Conservation (phyloP, 2,113 vertebrate genomes). For the Chlorocebus sabaeus region DNA sequence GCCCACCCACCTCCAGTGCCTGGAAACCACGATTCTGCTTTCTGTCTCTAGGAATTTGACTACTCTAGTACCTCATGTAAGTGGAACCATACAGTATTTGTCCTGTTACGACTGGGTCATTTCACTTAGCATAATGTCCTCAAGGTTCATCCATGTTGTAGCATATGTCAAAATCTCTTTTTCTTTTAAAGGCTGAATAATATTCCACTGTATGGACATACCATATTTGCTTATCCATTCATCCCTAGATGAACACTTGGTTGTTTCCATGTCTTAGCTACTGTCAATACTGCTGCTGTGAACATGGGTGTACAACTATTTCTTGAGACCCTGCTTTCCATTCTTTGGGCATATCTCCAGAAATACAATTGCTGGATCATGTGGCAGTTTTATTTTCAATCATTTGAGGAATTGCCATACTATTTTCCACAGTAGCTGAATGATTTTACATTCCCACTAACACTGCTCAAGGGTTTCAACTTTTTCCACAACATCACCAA, state of each 20-base stretch:
- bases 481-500: neutral
- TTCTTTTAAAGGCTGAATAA: neutral
- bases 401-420: neutral
- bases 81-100: neutral
- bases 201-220: neutral
- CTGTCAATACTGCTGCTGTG: neutral
- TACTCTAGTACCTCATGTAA: neutral
- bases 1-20: neutral
- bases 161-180: neutral
- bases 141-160: neutral
- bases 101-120: neutral
- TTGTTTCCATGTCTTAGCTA: neutral
- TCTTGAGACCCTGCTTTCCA: neutral
- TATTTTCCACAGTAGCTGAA: neutral
- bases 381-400: neutral
- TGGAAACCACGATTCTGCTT: neutral
- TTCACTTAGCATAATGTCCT: neutral
- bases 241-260: neutral
- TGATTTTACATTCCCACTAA: neutral
- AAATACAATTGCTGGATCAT: neutral
- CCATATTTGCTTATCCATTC: neutral
- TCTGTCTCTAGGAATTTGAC: neutral
- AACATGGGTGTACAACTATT: neutral
- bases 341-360: neutral
- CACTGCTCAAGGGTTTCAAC: neutral